Conservation (phyloP, 1,140 invertebrate species). For the Zaprionus vittiger region DNA sequence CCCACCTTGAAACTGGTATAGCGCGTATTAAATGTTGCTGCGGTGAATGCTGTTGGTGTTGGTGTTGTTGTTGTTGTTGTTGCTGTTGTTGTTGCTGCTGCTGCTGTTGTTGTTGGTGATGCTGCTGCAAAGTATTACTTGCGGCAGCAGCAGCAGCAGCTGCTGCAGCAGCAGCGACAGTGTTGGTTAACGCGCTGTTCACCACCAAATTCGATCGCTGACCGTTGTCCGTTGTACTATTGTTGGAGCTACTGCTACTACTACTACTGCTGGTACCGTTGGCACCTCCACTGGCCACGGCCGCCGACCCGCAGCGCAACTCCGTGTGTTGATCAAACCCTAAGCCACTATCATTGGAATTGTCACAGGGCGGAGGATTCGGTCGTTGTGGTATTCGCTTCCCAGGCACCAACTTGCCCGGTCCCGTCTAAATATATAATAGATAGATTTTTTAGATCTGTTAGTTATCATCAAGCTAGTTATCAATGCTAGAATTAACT, state of each 20-base stretch:
- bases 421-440: conserved; percentile 63
- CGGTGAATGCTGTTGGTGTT: conserved; percentile 71
- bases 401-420: conserved; percentile 85
- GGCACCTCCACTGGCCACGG: conserved; percentile 28
- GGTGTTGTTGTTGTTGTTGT: conserved; percentile 43
- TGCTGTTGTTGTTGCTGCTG: conserved; percentile 47
- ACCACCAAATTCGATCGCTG: conserved; percentile 51
- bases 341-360: conserved; percentile 93
- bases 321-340: conserved; percentile 88
- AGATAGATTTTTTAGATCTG: background rate
- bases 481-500: conserved; percentile 13
- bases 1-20: conserved; percentile 82
- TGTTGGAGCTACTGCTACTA: conserved; percentile 29
- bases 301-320: conserved; percentile 47
- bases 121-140: conserved; percentile 66
- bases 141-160: conserved; percentile 64
- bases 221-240: conserved; percentile 20
- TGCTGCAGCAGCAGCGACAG: conserved; percentile 59
- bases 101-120: conserved; percentile 61
- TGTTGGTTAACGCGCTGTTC: conserved; percentile 58
- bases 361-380: conserved; percentile 87
- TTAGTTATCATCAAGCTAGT: background rate
- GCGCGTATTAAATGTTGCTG: conserved; percentile 81
- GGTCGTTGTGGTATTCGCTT: conserved; percentile 84
- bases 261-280: conserved; percentile 25